These are phyloP conservation scores for Hemitrygon akajei DNA, from an alignment of 2,797 vertebrate species.

Conservation along the genomic window DNA sequence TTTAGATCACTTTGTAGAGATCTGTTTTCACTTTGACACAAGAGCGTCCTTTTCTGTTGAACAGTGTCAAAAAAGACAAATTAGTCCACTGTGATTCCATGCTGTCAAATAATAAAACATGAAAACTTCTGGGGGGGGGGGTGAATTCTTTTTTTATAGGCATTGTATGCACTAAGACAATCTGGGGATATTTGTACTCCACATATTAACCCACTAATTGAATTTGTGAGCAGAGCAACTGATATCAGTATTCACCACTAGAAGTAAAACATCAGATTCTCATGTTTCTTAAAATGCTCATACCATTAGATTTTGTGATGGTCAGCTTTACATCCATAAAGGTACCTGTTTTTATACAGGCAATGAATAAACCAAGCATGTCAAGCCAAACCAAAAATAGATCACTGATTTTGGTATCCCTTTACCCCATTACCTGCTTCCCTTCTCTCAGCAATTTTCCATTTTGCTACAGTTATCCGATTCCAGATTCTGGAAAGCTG, in stretches of 20 bases:
- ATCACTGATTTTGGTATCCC: neutral
- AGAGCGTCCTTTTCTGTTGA: too few relatives aligned
- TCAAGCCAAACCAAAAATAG: neutral
- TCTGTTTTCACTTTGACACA: too few relatives aligned
- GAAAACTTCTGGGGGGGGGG: too few relatives aligned
- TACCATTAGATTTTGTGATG: neutral
- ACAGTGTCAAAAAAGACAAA: too few relatives aligned
- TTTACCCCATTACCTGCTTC: neutral
- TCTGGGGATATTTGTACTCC: neutral
- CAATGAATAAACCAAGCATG: neutral
- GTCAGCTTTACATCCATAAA: neutral
- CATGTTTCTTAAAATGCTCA: neutral
- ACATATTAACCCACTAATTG: neutral
- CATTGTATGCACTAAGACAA: neutral
- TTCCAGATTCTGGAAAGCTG: neutral
- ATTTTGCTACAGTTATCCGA: neutral
- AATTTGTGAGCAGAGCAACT: too few relatives aligned
- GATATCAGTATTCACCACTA: neutral
- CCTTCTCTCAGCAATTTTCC: neutral
- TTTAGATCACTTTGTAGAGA: too few relatives aligned
- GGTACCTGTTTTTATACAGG: neutral
- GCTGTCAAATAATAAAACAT: too few relatives aligned
- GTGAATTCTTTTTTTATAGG: too few relatives aligned
- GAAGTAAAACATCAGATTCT: neutral
- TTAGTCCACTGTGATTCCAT: too few relatives aligned